Evolutionary conservation across 37 sponge, comb jelly and placozoan species (phyloP), one percentile per base, ranked within the genome.

Genomic region (Mnemiopsis leidyi): DNA sequence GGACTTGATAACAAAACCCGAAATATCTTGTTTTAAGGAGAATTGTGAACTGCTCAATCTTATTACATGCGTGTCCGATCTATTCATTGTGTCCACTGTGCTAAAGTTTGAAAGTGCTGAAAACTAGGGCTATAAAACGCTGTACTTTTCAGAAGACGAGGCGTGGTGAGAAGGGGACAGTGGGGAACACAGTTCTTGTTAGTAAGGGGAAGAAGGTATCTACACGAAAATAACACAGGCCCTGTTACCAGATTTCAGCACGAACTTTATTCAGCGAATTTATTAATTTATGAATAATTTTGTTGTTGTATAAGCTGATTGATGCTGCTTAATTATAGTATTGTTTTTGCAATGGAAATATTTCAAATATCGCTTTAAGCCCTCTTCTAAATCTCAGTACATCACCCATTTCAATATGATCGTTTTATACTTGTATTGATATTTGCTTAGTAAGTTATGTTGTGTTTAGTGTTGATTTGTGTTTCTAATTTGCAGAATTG

Each of bases 91-190:
- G n/a, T n/a, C n/a, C n/a, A n/a, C n/a, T n/a, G n/a, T n/a, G n/a
- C n/a, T n/a, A n/a, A n/a, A n/a, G n/a, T n/a, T n/a, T n/a, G n/a
- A n/a, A n/a, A n/a, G n/a, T n/a, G n/a, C n/a, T n/a, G n/a, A n/a
- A n/a, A n/a, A n/a, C n/a, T n/a, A n/a, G n/a, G n/a, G n/a, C n/a
- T n/a, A 61, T 18, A 9, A 61, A 61, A 18, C 68, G 68, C 68
- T 61, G 18, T 18, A 9, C 68, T n/a, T 71, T 71, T 77, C 79
- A 77, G 79, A 77, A 77, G 36, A 77, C 79, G 21, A 26, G 79
- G 21, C 1, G 18, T 34, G 79, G 79, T 1, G 79, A 77, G 36
- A 77, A 77, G 18, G 79, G 79, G 2, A 3, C 79, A 32, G 79
- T 77, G 35, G 32, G 32, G 18, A 77, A 77, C 16, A 77, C 26